Evolutionary conservation across 2,888 invertebrate genomes (phyloP).

Genomic region (Emesis castigata): DNA sequence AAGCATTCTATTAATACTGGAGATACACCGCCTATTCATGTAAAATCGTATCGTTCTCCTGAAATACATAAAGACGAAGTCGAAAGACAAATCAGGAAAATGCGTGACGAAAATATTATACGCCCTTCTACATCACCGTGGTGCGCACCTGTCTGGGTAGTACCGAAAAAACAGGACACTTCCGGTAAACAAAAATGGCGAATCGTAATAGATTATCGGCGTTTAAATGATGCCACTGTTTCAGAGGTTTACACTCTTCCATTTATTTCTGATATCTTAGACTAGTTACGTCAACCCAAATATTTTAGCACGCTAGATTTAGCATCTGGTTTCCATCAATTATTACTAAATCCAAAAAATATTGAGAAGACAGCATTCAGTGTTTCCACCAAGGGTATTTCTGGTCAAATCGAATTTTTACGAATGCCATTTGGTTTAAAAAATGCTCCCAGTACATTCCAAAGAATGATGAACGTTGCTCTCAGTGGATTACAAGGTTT

Average conservation of each 20-base stretch:
- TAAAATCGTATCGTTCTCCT: constrained; percentile 58
- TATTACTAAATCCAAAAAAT: neutral
- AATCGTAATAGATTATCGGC: neutral
- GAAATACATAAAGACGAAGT: constrained; percentile 46
- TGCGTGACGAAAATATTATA: constrained; percentile 43
- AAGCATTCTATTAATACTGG: constrained; percentile 43
- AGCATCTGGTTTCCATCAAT: neutral
- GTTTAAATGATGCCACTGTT: neutral
- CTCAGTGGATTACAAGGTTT: neutral
- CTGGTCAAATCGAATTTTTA: neutral
- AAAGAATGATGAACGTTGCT: neutral
- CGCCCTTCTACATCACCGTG: constrained; percentile 39
- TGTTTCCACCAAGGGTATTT: neutral
- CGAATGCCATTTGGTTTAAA: neutral
- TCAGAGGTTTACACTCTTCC: neutral
- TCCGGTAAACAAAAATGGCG: constrained; percentile 7
- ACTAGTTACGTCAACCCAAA: neutral
- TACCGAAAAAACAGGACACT: constrained; percentile 49
- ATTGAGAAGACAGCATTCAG: neutral
- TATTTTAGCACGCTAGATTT: neutral
- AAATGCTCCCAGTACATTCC: neutral
- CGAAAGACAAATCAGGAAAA: constrained; percentile 32
- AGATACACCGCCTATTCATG: constrained; percentile 50
- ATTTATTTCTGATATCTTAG: neutral
- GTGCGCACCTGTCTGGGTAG: constrained; percentile 29